Evolutionary conservation across 2,113 vertebrate genomes (phyloP).

Genomic region (Galemys pyrenaicus): DNA sequence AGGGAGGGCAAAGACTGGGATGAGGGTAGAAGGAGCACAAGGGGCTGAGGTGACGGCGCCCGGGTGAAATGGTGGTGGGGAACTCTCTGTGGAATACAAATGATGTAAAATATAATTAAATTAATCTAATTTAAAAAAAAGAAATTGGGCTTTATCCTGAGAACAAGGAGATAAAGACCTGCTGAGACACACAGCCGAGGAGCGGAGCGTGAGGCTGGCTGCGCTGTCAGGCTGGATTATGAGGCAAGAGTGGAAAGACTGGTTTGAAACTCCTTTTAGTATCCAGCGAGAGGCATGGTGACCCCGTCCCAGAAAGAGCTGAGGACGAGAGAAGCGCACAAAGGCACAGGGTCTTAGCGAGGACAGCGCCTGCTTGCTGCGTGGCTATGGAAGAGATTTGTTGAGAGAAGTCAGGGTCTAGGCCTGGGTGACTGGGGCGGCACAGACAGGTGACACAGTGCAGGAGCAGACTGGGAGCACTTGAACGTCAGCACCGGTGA

Average conservation of each 20-base stretch:
- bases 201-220: not conserved
- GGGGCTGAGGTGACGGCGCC: no score
- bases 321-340: not conserved
- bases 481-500: not conserved
- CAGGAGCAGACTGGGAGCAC: not conserved
- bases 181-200: not conserved
- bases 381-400: not conserved
- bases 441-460: not conserved
- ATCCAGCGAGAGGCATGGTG: not conserved
- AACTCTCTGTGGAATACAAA: no score
- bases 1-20: no score
- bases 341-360: not conserved
- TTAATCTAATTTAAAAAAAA: no score
- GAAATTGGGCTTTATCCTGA: not conserved
- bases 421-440: not conserved
- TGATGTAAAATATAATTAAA: no score
- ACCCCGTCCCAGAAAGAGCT: not conserved
- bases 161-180: not conserved
- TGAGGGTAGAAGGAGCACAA: no score
- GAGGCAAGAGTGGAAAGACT: not conserved
- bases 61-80: no score
- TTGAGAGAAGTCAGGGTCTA: not conserved
- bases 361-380: not conserved
- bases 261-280: not conserved
- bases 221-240: accelerated